A percentile compares a stretch with the other conserved stretches of the same genome.
phyloP scores from a whole-genome alignment of 2,888 invertebrate genomes.

The Scotopteryx bipunctaria region DNA sequence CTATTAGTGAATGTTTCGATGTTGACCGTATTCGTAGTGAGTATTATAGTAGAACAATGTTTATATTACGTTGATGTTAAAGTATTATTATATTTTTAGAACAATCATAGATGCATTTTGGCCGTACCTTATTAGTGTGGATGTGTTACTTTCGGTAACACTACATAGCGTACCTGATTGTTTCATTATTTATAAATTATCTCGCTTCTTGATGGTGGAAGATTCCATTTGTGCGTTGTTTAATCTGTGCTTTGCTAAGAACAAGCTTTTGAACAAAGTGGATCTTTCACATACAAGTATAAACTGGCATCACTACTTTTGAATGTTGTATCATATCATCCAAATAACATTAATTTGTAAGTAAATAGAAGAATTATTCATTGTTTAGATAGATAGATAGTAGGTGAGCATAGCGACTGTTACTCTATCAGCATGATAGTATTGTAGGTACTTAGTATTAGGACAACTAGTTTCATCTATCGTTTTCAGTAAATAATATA shows the following conservation, averaged over 20 bases:
- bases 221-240: conserved; percentile 35
- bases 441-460: conserved; percentile 8
- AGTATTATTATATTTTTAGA: conserved; percentile 33
- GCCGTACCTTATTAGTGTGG: conserved; percentile 19
- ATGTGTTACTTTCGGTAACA: conserved; percentile 5
- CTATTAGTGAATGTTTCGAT: conserved; percentile 39
- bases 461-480: background rate
- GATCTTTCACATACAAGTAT: conserved; percentile 36
- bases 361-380: conserved; percentile 1
- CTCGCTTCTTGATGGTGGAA: conserved; percentile 30
- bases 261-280: conserved; percentile 34
- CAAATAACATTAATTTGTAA: conserved; percentile 11
- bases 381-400: background rate
- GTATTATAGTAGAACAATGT: conserved; percentile 30
- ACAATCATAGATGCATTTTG: conserved; percentile 43
- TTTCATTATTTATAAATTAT: conserved; percentile 31
- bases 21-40: conserved; percentile 34
- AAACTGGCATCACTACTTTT: conserved; percentile 20
- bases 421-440: conserved; percentile 28
- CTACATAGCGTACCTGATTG: conserved; percentile 44
- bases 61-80: conserved; percentile 21
- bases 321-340: conserved; percentile 24
- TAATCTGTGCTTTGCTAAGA: conserved; percentile 36
- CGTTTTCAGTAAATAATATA: conserved; percentile 7
- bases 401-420: conserved; percentile 35